Base-by-base conservation (phyloP, 2,888 invertebrate species). In the Chaetogeoica ovagalla region DNA sequence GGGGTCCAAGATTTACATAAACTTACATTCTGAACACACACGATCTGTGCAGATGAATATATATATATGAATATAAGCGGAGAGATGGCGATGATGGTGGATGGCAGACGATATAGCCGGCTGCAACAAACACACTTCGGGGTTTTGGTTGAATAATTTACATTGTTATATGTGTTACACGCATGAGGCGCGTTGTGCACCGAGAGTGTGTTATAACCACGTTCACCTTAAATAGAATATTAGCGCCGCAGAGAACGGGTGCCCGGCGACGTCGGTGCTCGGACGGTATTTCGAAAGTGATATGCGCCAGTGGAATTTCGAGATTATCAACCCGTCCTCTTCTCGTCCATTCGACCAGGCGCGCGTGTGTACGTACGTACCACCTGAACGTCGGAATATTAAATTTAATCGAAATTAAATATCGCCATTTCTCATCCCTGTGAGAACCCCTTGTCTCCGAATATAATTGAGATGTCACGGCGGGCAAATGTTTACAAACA, bases 1-100 rank as follows among this genome's bases (percentile, higher is more conserved):
- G 69, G 48, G 60, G 60, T 77, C 68, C 69, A 11, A 55, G 69
- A 77, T 77, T 77, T 77, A 60, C 69, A 77, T 77, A 77, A 69
- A 77, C 69, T 68, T 77, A 69, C 69, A 52, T 77, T 77, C 68
- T 37, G 48, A 48, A 60, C 59, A 43, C 66, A 68, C 13, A 39
- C 21, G 37, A 13, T n/a, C 48, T 48, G 11, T 48, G 48, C 30
- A 30, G 30, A 1, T 1, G 30, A 30, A 30, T 30, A 30, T 4
- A 13, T 39, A n/a, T n/a, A n/a, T n/a, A n/a, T n/a, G n/a, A n/a
- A n/a, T n/a, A n/a, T n/a, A 9, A 3, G 43, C 6, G 43, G 43
- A 7, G 43, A 2, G 43, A 30, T 1, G 30, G 2, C 30, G 30
- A 4, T 30, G 30, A 30, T 30, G 30, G 43, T 9, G 43, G 43